Evolutionary conservation across 2,797 vertebrate species (phyloP).

Genomic region (Melanotaenia maccullochi): DNA sequence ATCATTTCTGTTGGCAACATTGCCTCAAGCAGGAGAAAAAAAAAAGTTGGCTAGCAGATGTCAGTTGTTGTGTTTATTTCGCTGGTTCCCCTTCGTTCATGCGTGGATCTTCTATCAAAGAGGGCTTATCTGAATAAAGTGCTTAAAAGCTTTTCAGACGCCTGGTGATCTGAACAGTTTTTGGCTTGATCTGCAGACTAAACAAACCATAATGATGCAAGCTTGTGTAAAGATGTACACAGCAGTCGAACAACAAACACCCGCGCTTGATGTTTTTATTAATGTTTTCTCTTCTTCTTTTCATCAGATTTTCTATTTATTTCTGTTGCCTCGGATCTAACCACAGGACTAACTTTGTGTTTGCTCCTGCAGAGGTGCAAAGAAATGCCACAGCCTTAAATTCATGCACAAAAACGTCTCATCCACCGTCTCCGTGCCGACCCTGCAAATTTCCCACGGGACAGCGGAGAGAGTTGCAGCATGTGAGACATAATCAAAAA

Average conservation of each 20-base stretch:
- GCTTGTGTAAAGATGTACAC: conserved; percentile 80
- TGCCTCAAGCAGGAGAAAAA: conserved; percentile 30
- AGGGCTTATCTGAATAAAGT: conserved; percentile 81
- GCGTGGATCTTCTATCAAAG: conserved; percentile 80
- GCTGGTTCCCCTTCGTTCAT: conserved; percentile 62
- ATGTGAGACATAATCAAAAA: conserved; percentile 68
- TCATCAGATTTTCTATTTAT: conserved; percentile 45
- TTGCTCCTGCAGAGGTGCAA: conserved; percentile 66
- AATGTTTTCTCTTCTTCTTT: conserved; percentile 70
- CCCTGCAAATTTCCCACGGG: conserved; percentile 66
- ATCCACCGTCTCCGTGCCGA: conserved; percentile 45
- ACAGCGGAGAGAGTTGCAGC: conserved; percentile 42
- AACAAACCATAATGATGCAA: conserved; percentile 83
- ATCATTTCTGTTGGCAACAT: conserved; percentile 68
- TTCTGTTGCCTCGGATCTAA: conserved; percentile 29
- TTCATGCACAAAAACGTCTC: conserved; percentile 47
- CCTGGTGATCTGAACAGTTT: conserved; percentile 80
- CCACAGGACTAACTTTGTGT: conserved; percentile 38
- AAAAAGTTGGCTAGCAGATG: conserved; percentile 77
- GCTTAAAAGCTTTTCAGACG: conserved; percentile 83
- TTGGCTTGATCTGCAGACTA: conserved; percentile 81
- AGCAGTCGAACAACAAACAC: conserved; percentile 78
- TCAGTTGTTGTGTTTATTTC: conserved; percentile 78
- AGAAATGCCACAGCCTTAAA: conserved; percentile 41
- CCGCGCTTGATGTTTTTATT: conserved; percentile 79